These are phyloP conservation scores for Elephantulus edwardii DNA, from an alignment of 2,113 vertebrate genomes.

Conservation along the genomic window DNA sequence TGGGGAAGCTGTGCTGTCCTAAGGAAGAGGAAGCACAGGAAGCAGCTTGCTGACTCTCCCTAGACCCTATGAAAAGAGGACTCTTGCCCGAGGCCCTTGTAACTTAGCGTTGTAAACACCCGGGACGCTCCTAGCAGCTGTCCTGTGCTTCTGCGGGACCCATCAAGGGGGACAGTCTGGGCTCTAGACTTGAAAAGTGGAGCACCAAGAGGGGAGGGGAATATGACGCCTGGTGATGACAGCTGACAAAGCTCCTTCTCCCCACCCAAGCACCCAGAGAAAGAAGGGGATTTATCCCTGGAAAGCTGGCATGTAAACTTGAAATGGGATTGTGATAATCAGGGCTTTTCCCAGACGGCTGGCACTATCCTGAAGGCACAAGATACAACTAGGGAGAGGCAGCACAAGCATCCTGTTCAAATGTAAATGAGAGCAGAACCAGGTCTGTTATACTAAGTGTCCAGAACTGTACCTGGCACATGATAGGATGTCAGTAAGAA, in stretches of 20 bases:
- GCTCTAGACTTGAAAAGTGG: background rate
- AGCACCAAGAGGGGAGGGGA: background rate
- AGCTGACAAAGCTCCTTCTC: background rate
- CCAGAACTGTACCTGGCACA: background rate
- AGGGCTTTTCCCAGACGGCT: background rate
- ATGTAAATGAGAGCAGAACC: background rate
- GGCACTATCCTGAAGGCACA: background rate
- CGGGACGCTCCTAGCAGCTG: background rate
- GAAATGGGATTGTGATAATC: background rate
- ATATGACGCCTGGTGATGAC: background rate
- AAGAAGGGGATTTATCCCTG: background rate
- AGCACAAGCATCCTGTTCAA: background rate
- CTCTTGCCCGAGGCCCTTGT: conserved; percentile 67
- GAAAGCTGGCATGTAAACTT: background rate
- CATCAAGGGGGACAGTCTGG: background rate
- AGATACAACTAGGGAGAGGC: background rate
- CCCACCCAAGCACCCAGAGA: background rate
- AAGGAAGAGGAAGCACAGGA: conserved; percentile 5
- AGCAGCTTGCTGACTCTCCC: conserved; percentile 65
- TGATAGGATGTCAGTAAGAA: too few relatives aligned
- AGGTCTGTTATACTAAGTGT: background rate
- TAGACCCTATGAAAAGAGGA: conserved; percentile 48
- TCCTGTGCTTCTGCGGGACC: background rate
- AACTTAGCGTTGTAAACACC: conserved; percentile 40
- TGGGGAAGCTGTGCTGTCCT: background rate